Evolutionary conservation across 2,888 invertebrate genomes (phyloP).

Genomic region (Formica aserva): DNA sequence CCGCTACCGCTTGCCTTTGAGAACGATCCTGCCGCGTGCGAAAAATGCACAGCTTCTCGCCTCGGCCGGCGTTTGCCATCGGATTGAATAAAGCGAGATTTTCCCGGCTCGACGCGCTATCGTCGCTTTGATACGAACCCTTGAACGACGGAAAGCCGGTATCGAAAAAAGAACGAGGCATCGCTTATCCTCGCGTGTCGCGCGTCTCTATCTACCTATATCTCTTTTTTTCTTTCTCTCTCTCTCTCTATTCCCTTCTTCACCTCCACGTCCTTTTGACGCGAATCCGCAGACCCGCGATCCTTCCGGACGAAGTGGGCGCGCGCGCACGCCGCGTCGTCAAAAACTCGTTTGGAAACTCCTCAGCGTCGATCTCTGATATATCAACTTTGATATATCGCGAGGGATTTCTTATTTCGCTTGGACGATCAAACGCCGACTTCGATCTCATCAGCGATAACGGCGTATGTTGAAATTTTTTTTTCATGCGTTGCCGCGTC

Average conservation of each 20-base stretch:
- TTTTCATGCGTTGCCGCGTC: slow-evolving; percentile 10
- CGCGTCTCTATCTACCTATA: neutral
- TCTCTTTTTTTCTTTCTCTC: neutral
- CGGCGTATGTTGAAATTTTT: neutral
- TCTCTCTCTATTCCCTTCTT: neutral
- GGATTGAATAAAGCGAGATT: slow-evolving; percentile 51
- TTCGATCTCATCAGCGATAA: slow-evolving; percentile 13
- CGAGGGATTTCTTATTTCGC: slow-evolving; percentile 37
- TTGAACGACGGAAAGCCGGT: slow-evolving; percentile 32
- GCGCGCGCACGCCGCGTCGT: slow-evolving; percentile 54
- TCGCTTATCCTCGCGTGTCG: slow-evolving; percentile 19
- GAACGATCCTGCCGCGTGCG: slow-evolving; percentile 17
- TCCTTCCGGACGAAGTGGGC: neutral
- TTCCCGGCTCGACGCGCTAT: slow-evolving; percentile 28
- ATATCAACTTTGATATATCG: slow-evolving; percentile 21
- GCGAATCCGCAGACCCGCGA: neutral
- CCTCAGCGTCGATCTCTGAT: slow-evolving; percentile 45
- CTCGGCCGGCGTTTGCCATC: slow-evolving; percentile 35
- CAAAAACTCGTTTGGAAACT: slow-evolving; percentile 70
- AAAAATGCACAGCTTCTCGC: slow-evolving; percentile 42
- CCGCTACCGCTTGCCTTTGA: neutral
- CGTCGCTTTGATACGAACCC: slow-evolving; percentile 46
- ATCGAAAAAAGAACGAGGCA: slow-evolving; percentile 40
- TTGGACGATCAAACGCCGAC: slow-evolving; percentile 29
- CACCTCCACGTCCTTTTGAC: slow-evolving; percentile 14